Evolutionary conservation across 1,140 invertebrate genomes (phyloP).

Genomic region (Papilio helenus): DNA sequence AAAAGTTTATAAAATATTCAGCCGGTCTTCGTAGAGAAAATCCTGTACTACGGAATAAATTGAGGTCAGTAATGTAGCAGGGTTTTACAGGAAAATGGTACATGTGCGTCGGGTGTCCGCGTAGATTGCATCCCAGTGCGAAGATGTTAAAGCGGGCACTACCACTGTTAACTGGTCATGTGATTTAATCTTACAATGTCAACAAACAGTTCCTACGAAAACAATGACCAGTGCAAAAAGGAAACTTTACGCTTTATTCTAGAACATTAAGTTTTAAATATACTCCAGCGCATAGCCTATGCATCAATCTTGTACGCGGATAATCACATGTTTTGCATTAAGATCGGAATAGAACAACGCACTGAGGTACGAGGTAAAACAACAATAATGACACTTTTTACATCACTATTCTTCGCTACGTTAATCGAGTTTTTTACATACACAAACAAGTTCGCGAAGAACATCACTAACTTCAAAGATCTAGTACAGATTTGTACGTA

Average conservation of each 20-base stretch:
- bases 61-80: constrained; percentile 53
- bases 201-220: too few species aligned
- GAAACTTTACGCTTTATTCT: too few species aligned
- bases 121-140: constrained; percentile 25
- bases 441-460: neutral
- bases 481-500: too few species aligned
- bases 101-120: constrained; percentile 6
- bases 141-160: too few species aligned
- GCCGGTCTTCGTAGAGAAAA: constrained; percentile 52
- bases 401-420: neutral
- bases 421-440: constrained; percentile 9
- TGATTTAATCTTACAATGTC: too few species aligned
- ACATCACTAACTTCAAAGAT: neutral
- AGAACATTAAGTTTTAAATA: neutral
- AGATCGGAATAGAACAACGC: constrained; percentile 20
- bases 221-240: too few species aligned
- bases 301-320: neutral
- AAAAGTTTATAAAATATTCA: constrained; percentile 71
- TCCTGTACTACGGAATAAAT: constrained; percentile 65
- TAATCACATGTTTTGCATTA: neutral
- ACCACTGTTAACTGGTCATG: too few species aligned
- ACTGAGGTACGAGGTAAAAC: neutral
- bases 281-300: neutral
- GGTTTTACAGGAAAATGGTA: constrained; percentile 40
- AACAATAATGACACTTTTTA: constrained; percentile 13